Evolutionary conservation across 2,888 invertebrate species (phyloP).

Genomic region (Electrophaes corylata): DNA sequence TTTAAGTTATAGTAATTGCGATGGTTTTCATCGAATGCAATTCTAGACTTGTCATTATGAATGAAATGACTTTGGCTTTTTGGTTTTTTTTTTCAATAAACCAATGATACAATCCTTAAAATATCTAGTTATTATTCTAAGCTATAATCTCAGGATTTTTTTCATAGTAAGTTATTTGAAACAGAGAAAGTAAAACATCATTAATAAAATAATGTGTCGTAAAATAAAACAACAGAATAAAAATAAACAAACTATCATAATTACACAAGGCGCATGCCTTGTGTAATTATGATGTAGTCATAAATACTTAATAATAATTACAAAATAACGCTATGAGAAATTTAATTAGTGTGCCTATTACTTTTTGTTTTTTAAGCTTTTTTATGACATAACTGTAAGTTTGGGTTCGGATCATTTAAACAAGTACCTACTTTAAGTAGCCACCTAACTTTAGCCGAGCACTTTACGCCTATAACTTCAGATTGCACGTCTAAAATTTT

Average conservation of each 20-base stretch:
- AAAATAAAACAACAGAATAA: background rate
- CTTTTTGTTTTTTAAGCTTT: background rate
- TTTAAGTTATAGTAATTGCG: constrained; percentile 17
- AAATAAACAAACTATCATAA: background rate
- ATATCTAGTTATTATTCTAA: no score
- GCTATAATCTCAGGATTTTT: no score
- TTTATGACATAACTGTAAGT: background rate
- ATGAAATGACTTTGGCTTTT: constrained; percentile 2
- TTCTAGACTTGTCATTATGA: constrained; percentile 16
- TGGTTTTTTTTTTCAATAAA: background rate
- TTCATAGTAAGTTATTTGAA: background rate
- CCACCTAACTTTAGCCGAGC: no score
- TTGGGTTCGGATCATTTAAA: background rate
- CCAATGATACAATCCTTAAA: no score
- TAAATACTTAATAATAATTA: constrained; percentile 5
- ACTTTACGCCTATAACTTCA: no score
- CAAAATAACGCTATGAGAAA: constrained; percentile 4
- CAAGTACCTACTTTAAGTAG: no score
- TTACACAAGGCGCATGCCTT: no score
- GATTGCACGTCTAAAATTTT: no score
- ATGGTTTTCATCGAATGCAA: constrained; percentile 23
- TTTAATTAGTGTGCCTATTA: constrained; percentile 5
- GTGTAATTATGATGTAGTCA: constrained; percentile 2
- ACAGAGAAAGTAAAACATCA: background rate
- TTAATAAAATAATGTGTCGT: background rate